Evolutionary conservation across 23 tunicate species (phyloP).

Genomic region (Clavelina lepadiformis): DNA sequence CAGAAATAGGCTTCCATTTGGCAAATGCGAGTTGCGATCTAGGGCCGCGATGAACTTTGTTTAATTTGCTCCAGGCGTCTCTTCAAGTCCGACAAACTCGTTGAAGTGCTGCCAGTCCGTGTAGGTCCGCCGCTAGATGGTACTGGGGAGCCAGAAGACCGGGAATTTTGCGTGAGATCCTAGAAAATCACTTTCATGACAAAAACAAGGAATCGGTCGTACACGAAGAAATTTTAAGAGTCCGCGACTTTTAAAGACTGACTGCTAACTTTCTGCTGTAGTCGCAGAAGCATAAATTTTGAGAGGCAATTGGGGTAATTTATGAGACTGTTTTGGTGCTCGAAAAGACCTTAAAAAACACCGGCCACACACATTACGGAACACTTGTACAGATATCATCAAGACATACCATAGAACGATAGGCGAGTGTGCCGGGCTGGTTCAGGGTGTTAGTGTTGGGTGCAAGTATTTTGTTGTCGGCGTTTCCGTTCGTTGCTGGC

Average conservation of each 20-base stretch:
- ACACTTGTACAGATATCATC: no score
- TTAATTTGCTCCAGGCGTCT: conserved; percentile 22
- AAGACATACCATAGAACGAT: conserved; percentile 9
- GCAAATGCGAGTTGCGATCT: background rate
- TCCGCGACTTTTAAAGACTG: no score
- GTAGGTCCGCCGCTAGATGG: conserved; percentile 5
- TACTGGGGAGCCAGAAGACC: background rate
- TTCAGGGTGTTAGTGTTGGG: conserved; percentile 21
- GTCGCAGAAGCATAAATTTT: no score
- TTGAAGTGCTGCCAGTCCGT: background rate
- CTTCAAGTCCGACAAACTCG: conserved; percentile 12
- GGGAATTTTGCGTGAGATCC: background rate
- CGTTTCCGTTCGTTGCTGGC: background rate
- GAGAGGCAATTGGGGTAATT: no score
- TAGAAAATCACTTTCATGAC: no score
- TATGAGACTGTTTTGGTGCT: no score
- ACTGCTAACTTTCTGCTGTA: no score
- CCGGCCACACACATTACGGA: no score
- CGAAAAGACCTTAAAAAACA: no score
- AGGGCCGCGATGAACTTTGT: conserved; percentile 1
- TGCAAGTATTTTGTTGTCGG: conserved; percentile 7
- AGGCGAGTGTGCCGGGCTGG: background rate
- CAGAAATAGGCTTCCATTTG: background rate
- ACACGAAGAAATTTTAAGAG: no score
- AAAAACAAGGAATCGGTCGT: no score